Percentiles rank a stretch among this genome's conserved stretches.
Evolutionary conservation across 2,797 vertebrate species (phyloP).

Genomic region (Galaxias olidus): DNA sequence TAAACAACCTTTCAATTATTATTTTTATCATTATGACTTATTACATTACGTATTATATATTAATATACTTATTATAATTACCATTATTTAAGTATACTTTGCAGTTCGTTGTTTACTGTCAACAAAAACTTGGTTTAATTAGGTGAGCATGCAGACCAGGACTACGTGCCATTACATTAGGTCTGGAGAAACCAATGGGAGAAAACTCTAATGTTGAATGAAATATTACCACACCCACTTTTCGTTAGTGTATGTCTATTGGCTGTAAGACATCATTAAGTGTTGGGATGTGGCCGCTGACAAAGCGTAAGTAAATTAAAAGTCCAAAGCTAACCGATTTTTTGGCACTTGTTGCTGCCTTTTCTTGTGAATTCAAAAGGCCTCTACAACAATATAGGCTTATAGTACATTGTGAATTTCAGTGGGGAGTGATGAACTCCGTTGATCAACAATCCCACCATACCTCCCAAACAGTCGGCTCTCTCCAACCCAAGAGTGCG

Average conservation of each 20-base stretch:
- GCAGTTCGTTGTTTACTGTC: no score
- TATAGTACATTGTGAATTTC: background rate
- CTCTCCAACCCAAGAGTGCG: slow-evolving; percentile 77
- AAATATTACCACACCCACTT: slow-evolving; percentile 58
- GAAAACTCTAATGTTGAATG: slow-evolving; percentile 8
- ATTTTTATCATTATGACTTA: no score
- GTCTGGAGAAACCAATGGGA: background rate
- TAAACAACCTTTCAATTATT: no score
- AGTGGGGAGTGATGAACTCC: slow-evolving; percentile 80
- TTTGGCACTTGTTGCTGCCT: slow-evolving; percentile 64
- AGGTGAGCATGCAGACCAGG: no score
- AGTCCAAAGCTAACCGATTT: slow-evolving; percentile 41
- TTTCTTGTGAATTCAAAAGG: slow-evolving; percentile 28
- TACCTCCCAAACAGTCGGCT: slow-evolving; percentile 69
- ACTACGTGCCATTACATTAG: no score
- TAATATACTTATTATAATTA: no score
- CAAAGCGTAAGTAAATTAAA: slow-evolving; percentile 51
- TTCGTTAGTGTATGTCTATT: slow-evolving; percentile 41
- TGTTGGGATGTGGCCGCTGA: slow-evolving; percentile 41
- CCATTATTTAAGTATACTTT: no score
- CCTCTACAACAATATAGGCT: slow-evolving; percentile 29
- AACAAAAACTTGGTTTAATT: no score
- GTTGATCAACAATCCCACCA: slow-evolving; percentile 76
- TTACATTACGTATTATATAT: no score
- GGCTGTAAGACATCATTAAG: slow-evolving; percentile 42